Evolutionary conservation across 2,113 vertebrate genomes (phyloP).

Genomic region (Turdus rufiventris): DNA sequence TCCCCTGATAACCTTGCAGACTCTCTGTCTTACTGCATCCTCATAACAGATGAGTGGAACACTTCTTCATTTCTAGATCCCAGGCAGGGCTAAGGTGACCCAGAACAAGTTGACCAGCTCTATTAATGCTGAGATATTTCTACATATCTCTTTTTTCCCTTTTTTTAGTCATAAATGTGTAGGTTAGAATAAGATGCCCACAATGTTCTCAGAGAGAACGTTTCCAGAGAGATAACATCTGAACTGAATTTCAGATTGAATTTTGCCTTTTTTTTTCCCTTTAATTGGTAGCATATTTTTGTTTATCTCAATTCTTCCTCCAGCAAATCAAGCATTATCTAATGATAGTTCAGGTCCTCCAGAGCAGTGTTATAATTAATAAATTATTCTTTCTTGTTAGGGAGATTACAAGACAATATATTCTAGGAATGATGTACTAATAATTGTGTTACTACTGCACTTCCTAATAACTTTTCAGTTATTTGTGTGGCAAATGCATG

Average conservation of each 20-base stretch:
- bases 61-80: neutral
- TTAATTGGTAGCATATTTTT: neutral
- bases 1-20: neutral
- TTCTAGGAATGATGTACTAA: neutral
- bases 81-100: neutral
- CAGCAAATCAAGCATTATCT: neutral
- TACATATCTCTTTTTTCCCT: rapidly evolving
- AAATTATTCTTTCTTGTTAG: neutral
- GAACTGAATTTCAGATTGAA: neutral
- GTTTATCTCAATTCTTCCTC: neutral
- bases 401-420: neutral
- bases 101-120: neutral
- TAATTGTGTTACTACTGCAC: neutral
- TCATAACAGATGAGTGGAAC: neutral
- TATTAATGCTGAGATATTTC: neutral
- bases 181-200: neutral
- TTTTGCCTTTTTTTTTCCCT: neutral
- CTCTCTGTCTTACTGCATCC: neutral
- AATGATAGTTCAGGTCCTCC: neutral
- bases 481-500: neutral
- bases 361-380: neutral
- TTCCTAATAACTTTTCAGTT: neutral
- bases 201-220: neutral
- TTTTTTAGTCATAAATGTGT: neutral
- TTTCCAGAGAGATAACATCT: neutral